Percentiles rank a stretch among this genome's conserved stretches.
Conservation (phyloP, 2,888 invertebrate species). For the Apantesis nais region DNA sequence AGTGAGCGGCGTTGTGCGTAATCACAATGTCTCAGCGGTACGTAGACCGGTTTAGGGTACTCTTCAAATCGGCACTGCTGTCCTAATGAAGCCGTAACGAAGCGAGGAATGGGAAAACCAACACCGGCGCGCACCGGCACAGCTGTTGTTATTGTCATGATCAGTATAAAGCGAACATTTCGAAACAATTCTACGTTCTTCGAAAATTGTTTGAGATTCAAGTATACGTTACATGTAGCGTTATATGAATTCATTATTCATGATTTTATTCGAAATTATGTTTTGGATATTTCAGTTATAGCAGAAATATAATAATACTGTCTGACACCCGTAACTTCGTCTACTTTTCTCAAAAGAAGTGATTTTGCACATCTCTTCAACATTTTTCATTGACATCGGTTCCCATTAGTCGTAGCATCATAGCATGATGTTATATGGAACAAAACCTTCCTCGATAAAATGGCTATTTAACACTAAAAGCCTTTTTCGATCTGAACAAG, state of each 20-base stretch:
- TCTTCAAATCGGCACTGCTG: slow-evolving; percentile 55
- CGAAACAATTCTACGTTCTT: slow-evolving; percentile 57
- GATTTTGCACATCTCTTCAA: no score
- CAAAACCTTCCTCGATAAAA: no score
- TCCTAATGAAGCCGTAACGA: slow-evolving; percentile 78
- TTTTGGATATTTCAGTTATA: not conserved
- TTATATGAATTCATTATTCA: not conserved
- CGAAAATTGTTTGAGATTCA: slow-evolving; percentile 51
- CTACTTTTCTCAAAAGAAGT: no score
- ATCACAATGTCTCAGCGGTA: slow-evolving; percentile 37
- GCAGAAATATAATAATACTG: not conserved
- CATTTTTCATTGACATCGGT: no score
- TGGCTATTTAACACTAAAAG: no score
- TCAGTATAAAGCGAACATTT: slow-evolving; percentile 61
- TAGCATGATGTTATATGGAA: no score
- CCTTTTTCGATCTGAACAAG: no score
- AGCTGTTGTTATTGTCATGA: slow-evolving; percentile 74
- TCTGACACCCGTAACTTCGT: no score
- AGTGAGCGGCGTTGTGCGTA: slow-evolving; percentile 26
- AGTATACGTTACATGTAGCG: slow-evolving; percentile 43
- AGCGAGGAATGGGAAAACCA: slow-evolving; percentile 72
- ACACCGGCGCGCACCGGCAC: slow-evolving; percentile 63
- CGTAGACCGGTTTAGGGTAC: slow-evolving; percentile 33
- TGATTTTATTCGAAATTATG: not conserved
- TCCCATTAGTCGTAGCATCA: no score